A percentile compares a stretch with the other conserved stretches of the same genome.
Conservation (phyloP, 2,888 invertebrate species). For the Lasioglossum malachurum region DNA sequence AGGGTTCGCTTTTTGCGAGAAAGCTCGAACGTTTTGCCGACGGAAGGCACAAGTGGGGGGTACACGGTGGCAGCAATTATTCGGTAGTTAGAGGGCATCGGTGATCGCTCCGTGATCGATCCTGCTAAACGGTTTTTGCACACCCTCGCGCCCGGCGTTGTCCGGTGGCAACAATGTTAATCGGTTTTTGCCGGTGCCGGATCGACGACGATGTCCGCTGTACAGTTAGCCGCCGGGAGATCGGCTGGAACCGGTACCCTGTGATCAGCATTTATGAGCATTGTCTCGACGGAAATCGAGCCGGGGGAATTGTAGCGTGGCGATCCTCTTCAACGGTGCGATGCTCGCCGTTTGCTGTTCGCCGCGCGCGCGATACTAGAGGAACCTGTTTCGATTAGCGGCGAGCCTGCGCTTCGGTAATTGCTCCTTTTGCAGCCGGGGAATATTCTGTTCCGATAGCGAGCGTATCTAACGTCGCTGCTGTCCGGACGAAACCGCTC, state of each 20-base stretch:
- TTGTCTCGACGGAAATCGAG: slow-evolving; percentile 49
- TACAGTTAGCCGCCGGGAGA: slow-evolving; percentile 68
- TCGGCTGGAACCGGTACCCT: slow-evolving; percentile 64
- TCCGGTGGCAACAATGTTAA: background rate
- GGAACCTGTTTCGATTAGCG: slow-evolving; percentile 50
- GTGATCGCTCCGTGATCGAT: background rate
- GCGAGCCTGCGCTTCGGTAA: slow-evolving; percentile 25
- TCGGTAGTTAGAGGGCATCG: background rate
- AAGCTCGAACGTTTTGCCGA: background rate
- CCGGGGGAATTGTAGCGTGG: slow-evolving; percentile 4
- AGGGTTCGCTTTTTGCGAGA: background rate
- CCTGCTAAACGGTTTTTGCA: slow-evolving; percentile 1
- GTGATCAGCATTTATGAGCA: slow-evolving; percentile 48
- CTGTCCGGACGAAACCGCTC: background rate
- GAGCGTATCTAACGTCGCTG: background rate
- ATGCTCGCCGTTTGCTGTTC: background rate
- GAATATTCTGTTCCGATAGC: slow-evolving; percentile 17
- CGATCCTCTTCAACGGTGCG: background rate
- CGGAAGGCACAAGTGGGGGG: background rate
- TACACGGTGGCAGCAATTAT: background rate
- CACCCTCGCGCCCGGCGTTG: background rate
- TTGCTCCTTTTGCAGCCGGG: slow-evolving; percentile 26
- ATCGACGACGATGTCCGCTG: background rate
- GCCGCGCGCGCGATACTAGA: background rate
- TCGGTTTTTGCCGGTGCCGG: slow-evolving; percentile 1